phyloP scores from a whole-genome alignment of 2,113 vertebrate genomes.

The Tichodroma muraria region DNA sequence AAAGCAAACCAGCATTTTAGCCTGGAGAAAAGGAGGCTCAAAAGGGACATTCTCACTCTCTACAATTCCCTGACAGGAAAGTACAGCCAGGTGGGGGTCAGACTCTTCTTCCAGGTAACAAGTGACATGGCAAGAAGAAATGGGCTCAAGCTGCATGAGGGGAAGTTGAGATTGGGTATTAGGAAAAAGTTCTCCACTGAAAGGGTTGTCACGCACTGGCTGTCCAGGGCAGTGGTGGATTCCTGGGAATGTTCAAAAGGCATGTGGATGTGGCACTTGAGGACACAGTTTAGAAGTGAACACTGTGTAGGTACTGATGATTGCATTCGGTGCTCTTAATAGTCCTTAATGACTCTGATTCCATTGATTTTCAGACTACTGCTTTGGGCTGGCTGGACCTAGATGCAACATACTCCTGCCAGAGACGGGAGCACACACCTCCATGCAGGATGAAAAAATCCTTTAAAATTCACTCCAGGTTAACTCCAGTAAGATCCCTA shows the following conservation, averaged over 20 bases:
- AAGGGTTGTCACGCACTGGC: neutral
- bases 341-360: neutral
- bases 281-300: neutral
- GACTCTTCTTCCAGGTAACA: neutral
- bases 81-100: neutral
- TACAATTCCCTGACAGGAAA: neutral
- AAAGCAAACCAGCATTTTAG: neutral
- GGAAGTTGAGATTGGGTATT: neutral
- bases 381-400: neutral
- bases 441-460: neutral
- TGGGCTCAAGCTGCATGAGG: neutral
- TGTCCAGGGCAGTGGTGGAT: neutral
- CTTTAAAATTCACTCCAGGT: neutral
- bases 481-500: neutral
- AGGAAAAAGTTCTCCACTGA: neutral
- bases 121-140: neutral
- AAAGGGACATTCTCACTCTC: neutral
- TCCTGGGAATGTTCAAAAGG: neutral
- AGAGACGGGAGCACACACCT: accelerated
- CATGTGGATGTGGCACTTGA: neutral
- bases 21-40: neutral
- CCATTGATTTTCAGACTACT: neutral
- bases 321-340: neutral
- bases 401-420: accelerated
- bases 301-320: too few relatives aligned